Base-by-base conservation (phyloP, 1,140 invertebrate species). In the Riptortus pedestris region DNA sequence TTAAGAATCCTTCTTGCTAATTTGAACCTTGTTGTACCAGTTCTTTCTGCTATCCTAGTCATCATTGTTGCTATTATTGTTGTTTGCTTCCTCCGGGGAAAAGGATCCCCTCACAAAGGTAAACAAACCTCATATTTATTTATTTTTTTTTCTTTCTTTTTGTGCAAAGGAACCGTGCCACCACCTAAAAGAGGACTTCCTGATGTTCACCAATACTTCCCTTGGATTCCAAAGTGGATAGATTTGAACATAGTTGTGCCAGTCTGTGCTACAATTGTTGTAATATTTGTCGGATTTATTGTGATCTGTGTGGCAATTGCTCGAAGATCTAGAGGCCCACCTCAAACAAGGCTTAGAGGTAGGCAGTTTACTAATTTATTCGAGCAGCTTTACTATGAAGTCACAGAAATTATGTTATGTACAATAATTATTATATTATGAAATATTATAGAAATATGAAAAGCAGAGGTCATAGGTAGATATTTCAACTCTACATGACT, bases 11-110 rank as follows among this genome's bases (percentile, higher is more conserved):
- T 91, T 71, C 81, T 90, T 73, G 84, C 87, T 68, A 92, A 95
- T 76, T 81, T 93, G 70, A 92, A 94, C 80, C 84, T 96, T 71
- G 88, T 95, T 77, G 88, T 96, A 68, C 93, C 93, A n/a, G 87
- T 94, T 67, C 87, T 90, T 71, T 90, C 90, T 65, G 90, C 91
- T 66, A 80, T 93, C 65, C 83, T 94, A 70, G 86, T 94, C 76
- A 90, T 94, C 76, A 90, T 94, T 72, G 85, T 93, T 75, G 88
- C 90, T 69, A 87, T 94, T 72, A 87, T 92, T 74, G 87, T 95
- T 73, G 88, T 93, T 72, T 92, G 89, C 81, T 87, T 91, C 71
- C 83, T 93, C 65, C 83, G 83, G 71, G 88, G 88, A 69, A 87
- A 87, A 74, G 81, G 85, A 76, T 83, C 86, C 71, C 83, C 83